Base-by-base conservation (phyloP, 2,888 invertebrate genomes). In the Sminthurides aquaticus region DNA sequence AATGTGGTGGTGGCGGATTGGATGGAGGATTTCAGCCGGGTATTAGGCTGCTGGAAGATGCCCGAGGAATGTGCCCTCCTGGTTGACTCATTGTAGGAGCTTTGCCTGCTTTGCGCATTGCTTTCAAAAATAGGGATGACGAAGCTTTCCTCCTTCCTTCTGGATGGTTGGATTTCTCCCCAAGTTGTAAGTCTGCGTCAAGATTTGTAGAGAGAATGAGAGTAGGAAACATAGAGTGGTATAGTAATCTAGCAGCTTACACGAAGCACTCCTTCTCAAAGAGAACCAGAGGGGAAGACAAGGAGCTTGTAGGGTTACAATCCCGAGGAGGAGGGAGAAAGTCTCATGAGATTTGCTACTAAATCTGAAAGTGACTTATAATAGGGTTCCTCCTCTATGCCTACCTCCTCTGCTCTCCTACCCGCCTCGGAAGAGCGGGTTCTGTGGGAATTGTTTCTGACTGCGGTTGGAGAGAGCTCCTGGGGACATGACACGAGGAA, bases 311-410 rank as follows among this genome's bases (percentile, higher is more conserved):
- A 34, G 43, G 43, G 43, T 34, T 34, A 34, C 43, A 34, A 34
- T n/a, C n/a, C n/a, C n/a, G n/a, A n/a, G n/a, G n/a, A n/a, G 15
- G 43, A 11, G 15, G 15, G 43, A 34, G 43, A 34, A 34, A 34
- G 56, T 60, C 52, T 66, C 62, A 66, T 66, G 66, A 66, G 66
- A 62, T 66, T 66, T 66, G 52, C 59, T 58, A 56, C 59, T 61
- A 62, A 62, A 62, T 62, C 66, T 66, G 58, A 55, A 62, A 62
- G 55, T 58, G 60, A 60, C 56, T 57, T 65, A 26, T 56, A 48
- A 60, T 52, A 49, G 52, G 28, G 49, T 27, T 62, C n/a, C n/a
- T n/a, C n/a, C n/a, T n/a, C n/a, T n/a, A n/a, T n/a, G n/a, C n/a
- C n/a, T n/a, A n/a, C n/a, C n/a, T n/a, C n/a, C n/a, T n/a, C n/a